Base-by-base conservation (phyloP, 2,797 vertebrate species). In the Amblyopsis hoosieri region DNA sequence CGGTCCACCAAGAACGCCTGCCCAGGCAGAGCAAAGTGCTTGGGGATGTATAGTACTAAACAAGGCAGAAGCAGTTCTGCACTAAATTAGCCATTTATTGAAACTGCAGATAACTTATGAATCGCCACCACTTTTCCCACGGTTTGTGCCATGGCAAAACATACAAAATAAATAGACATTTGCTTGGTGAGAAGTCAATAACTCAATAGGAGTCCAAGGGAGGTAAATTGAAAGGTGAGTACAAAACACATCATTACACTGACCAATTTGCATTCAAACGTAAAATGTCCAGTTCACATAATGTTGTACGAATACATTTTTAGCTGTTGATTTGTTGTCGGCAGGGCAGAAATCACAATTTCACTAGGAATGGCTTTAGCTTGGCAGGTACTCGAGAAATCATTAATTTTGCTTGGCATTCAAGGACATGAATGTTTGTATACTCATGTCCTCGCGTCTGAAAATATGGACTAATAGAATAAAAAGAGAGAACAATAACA, bases 291-390 rank as follows among this genome's bases (percentile, higher is more conserved):
- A 45, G 53, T 59, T 61, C 46, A 64, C 23, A 68, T 59, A 47
- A 60, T 50, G 48, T 71, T 57, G 14, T 14, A 55, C 13, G 49
- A 45, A 45, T 31, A 51, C 47, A 45, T 12, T 23, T 10, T 6
- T n/a, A 6, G 15, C 15, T 42, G 62, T 1, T 56, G 69, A 64
- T 51, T 67, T 71, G 65, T 53, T 57, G 79, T 71, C 49, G 77
- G 64, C 62, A 0, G 37, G 15, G 29, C 57, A 62, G 54, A 66
- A 45, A 17, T 12, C 15, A 17, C 15, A 47, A 15, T 60, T 66
- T 45, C 56, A 54, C 14, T 17, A 63, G 42, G 67, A 61, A 61
- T 58, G 31, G 67, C 64, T 73, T 64, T 58, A 53, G 12, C 52
- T 42, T 60, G 52, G 58, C 29, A 23, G 59, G 53, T 60, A 45